Base-by-base conservation (phyloP, 2,888 invertebrate genomes). In the Lathronympha strigana region DNA sequence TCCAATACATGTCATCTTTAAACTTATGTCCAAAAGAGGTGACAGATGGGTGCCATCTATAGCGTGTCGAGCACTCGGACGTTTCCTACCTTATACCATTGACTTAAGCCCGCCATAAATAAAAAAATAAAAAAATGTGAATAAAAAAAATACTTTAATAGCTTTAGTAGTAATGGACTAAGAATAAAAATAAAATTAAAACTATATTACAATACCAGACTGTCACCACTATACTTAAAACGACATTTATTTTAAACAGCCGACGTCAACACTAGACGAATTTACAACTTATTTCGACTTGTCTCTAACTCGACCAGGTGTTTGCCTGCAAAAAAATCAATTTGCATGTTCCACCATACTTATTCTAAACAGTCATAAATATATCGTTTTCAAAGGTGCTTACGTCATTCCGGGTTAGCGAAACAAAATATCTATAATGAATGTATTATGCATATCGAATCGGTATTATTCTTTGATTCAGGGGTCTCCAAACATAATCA, bases 391-490 rank as follows among this genome's bases (percentile, higher is more conserved):
- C 2, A n/a, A 57, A 13, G 6, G 9, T 4, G 31, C 57, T 43
- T 45, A 13, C 5, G 21, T 0, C 45, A 1, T 40, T 45, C 9
- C 21, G 0, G 4, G 19, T 31, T n/a, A 3, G 8, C 1, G 13
- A n/a, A n/a, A 8, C 3, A 8, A 11, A 19, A 9, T 4, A 25
- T 25, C 84, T 86, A 84, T 84, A 86, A 86, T 86, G 84, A 81
- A 83, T 82, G 78, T 86, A 83, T 84, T 88, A 88, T 87, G 86
- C 77, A 82, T 83, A 88, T 88, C 82, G 73, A 61, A 76, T 80
- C 78, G 77, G 80, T 84, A 86, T 83, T 84, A 84, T 87, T 83
- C 81, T 74, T 76, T n/a, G n/a, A n/a, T n/a, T n/a, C n/a, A n/a
- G n/a, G n/a, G n/a, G n/a, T n/a, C n/a, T n/a, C n/a, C n/a, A n/a